Percentiles rank a stretch among this genome's conserved stretches.
phyloP scores from a whole-genome alignment of 2,797 vertebrate species.

The Notoglanidium macrostoma region DNA sequence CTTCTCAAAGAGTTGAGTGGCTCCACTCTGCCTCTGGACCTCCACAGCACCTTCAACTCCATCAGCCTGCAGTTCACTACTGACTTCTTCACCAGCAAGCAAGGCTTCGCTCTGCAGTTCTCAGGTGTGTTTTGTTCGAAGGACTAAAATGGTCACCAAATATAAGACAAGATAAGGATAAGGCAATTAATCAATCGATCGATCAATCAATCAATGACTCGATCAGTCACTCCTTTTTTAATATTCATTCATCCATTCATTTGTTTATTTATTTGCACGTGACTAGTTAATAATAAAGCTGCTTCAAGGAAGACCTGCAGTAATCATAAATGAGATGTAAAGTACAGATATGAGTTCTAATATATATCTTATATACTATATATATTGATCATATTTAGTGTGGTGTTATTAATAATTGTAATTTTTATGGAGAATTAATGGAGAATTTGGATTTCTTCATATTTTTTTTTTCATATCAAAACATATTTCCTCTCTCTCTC shows the following conservation, averaged over 20 bases:
- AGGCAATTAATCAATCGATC: not conserved
- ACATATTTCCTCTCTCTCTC: too few relatives aligned
- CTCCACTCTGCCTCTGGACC: slow-evolving; percentile 80
- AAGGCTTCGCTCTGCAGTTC: slow-evolving; percentile 95
- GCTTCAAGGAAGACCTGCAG: not conserved
- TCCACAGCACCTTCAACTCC: slow-evolving; percentile 94
- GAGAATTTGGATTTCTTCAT: not conserved
- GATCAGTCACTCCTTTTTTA: not conserved
- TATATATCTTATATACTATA: not conserved
- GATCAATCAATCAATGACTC: not conserved
- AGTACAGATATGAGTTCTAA: too few relatives aligned
- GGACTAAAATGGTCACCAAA: not conserved
- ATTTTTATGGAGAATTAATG: not conserved
- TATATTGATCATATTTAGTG: not conserved
- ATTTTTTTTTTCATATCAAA: not conserved
- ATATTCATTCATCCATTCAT: not conserved
- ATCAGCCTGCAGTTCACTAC: slow-evolving; percentile 96
- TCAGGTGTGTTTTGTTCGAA: slow-evolving; percentile 77
- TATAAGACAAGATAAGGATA: not conserved
- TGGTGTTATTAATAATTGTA: not conserved
- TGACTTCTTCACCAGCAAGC: slow-evolving; percentile 99
- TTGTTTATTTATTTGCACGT: not conserved
- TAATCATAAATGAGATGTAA: not conserved
- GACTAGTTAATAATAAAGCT: not conserved
- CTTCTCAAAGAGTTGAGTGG: slow-evolving; percentile 91